phyloP scores from a whole-genome alignment of 1,140 invertebrate genomes.

The Procambarus virginalis region DNA sequence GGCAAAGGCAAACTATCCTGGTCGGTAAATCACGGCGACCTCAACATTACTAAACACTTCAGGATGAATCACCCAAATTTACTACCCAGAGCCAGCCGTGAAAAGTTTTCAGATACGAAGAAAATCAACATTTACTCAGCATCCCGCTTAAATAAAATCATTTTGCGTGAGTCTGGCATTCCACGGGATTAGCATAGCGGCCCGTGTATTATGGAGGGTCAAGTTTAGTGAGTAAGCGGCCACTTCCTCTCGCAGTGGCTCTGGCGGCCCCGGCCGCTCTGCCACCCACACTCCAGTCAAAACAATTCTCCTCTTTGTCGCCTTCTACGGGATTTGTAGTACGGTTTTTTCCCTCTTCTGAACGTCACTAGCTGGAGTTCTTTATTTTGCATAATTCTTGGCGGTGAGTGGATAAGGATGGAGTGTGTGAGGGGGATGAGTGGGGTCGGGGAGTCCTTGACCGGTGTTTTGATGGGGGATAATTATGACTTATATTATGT shows the following conservation, averaged over 20 bases:
- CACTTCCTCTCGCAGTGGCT: not conserved
- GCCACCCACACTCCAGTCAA: not conserved
- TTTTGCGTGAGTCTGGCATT: not conserved
- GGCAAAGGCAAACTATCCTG: no score
- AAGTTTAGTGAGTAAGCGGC: not conserved
- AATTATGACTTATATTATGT: no score
- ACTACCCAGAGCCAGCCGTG: not conserved
- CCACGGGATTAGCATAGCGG: constrained; percentile 12
- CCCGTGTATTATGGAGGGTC: not conserved
- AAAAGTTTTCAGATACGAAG: not conserved
- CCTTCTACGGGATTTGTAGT: not conserved
- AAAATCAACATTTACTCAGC: not conserved
- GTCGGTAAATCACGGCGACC: no score
- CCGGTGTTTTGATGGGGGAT: no score
- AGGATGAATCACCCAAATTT: not conserved
- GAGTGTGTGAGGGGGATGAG: no score
- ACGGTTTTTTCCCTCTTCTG: not conserved
- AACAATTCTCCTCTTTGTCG: not conserved
- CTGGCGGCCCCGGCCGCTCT: no score
- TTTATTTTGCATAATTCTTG: no score
- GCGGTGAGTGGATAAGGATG: no score
- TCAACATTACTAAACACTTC: not conserved
- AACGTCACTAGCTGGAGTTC: no score
- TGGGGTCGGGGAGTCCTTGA: no score
- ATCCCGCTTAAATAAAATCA: not conserved